These are phyloP conservation scores for Eulemur albifrons DNA, from an alignment of 2,797 vertebrate species.

Conservation along the genomic window DNA sequence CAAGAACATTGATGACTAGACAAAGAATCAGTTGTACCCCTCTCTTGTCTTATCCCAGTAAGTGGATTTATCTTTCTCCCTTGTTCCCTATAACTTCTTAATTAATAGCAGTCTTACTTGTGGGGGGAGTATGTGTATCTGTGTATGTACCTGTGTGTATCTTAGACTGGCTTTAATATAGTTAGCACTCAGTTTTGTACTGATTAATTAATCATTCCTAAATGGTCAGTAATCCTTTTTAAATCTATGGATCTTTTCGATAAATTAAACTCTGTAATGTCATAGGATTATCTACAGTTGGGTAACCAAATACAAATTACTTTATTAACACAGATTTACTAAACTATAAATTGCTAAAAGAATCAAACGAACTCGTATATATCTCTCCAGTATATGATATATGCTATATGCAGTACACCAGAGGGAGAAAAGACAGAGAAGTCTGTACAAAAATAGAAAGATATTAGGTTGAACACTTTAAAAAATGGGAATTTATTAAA, in stretches of 20 bases:
- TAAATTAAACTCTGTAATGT: conserved; percentile 29
- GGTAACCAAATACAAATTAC: background rate
- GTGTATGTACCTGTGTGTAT: background rate
- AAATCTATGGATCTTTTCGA: conserved; percentile 23
- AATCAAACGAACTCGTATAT: background rate
- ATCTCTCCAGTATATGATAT: fast-evolving
- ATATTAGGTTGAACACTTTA: background rate
- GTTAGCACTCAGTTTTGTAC: background rate
- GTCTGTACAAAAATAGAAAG: background rate
- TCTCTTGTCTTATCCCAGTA: background rate
- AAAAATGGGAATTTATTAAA: background rate
- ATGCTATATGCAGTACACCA: background rate
- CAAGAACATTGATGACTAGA: fast-evolving
- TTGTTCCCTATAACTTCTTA: background rate
- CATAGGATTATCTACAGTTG: background rate
- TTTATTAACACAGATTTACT: background rate
- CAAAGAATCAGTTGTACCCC: background rate
- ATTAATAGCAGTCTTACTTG: background rate
- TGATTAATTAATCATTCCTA: conserved; percentile 13
- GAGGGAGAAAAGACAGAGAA: background rate
- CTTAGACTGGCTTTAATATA: background rate
- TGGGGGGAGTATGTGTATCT: background rate
- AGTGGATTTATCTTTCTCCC: background rate
- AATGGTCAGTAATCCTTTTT: conserved; percentile 19
- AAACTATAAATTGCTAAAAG: background rate